A percentile compares a stretch with the other conserved stretches of the same genome.
phyloP scores from a whole-genome alignment of 2,113 vertebrate species.

The Cyprinus carpio region DNA sequence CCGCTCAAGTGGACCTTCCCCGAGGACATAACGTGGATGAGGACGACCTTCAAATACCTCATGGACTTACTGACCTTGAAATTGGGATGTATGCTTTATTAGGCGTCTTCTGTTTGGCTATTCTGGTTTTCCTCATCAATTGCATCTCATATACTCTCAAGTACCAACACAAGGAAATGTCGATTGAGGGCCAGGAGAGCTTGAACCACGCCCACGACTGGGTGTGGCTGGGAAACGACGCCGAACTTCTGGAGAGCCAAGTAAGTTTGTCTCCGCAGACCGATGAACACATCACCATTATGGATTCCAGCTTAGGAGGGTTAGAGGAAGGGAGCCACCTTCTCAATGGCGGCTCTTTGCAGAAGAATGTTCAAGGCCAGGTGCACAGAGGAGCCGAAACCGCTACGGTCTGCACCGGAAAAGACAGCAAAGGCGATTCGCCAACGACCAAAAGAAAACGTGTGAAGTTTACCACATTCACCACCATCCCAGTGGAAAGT shows the following conservation, averaged over 20 bases:
- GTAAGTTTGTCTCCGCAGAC: constrained; percentile 76
- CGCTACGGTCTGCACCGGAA: constrained; percentile 59
- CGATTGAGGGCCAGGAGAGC: constrained; percentile 84
- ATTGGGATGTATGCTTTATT: constrained; percentile 97
- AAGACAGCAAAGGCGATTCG: constrained; percentile 78
- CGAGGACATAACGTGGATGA: constrained; percentile 73
- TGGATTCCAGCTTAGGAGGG: constrained; percentile 80
- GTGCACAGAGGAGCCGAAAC: constrained; percentile 71
- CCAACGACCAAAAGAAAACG: constrained; percentile 89
- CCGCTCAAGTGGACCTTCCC: constrained; percentile 86
- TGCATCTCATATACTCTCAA: constrained; percentile 92
- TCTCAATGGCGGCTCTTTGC: constrained; percentile 79
- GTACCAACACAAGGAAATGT: constrained; percentile 93
- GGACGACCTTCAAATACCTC: constrained; percentile 74
- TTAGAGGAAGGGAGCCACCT: constrained; percentile 81
- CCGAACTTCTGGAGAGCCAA: constrained; percentile 83
- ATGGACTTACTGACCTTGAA: constrained; percentile 91
- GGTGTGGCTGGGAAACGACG: constrained; percentile 96
- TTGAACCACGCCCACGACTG: constrained; percentile 93
- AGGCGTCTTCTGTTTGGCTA: constrained; percentile 95
- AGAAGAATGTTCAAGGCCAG: constrained; percentile 79
- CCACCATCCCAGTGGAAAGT: constrained; percentile 82
- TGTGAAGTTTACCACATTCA: constrained; percentile 93
- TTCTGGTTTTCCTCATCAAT: constrained; percentile 96
- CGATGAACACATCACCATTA: constrained; percentile 83